Percentiles rank a stretch among this genome's conserved stretches.
Conservation (phyloP, 2,113 vertebrate genomes). For the Triplophysa tibetana region DNA sequence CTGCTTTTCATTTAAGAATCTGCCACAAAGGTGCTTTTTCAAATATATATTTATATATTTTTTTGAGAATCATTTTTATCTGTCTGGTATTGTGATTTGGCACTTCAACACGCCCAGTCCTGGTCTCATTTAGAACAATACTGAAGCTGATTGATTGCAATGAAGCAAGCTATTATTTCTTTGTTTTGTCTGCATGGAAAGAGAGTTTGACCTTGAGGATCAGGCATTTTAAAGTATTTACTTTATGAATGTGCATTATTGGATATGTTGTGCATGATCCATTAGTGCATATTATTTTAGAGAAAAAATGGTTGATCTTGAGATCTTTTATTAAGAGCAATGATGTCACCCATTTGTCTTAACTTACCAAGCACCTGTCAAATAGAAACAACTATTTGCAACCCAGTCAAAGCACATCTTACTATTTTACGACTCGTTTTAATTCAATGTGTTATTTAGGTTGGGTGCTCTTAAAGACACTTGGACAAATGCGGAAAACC, state of each 20-base stretch:
- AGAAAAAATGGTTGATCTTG: too few relatives aligned
- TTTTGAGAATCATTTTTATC: not conserved
- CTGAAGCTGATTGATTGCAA: not conserved
- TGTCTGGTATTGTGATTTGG: not conserved
- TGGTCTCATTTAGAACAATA: not conserved
- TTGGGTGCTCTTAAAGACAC: too few relatives aligned
- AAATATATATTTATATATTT: too few relatives aligned
- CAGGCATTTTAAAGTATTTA: not conserved
- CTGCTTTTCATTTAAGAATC: conserved; percentile 21
- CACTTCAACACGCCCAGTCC: not conserved
- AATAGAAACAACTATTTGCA: too few relatives aligned
- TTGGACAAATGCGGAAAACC: too few relatives aligned
- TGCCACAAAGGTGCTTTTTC: not conserved
- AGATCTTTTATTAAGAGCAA: too few relatives aligned
- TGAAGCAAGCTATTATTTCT: not conserved
- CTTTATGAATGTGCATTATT: not conserved
- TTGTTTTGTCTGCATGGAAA: not conserved
- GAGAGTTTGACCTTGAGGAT: not conserved
- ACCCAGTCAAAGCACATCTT: too few relatives aligned
- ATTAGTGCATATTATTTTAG: not conserved
- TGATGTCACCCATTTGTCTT: too few relatives aligned
- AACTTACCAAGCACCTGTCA: too few relatives aligned
- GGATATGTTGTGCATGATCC: not conserved
- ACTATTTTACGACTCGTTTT: too few relatives aligned
- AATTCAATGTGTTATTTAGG: too few relatives aligned